Conservation (phyloP, 1,140 invertebrate genomes). For the Heterodera schachtii region DNA sequence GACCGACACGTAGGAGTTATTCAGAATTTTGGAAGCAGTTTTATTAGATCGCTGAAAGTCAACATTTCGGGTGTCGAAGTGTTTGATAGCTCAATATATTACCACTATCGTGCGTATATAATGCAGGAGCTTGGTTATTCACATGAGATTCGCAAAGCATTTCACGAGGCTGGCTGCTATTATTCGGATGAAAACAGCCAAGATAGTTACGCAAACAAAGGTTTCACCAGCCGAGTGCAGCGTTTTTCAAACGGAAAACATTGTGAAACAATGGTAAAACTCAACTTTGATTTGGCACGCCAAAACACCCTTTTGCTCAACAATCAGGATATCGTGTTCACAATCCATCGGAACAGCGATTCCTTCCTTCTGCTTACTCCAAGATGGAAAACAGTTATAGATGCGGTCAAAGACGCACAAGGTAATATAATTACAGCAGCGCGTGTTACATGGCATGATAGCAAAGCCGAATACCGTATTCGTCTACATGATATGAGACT, state of each 20-base stretch:
- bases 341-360: conserved; percentile 24
- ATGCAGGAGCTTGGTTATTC: background rate
- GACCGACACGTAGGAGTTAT: background rate
- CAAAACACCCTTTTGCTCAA: conserved; percentile 24
- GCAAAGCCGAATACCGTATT: conserved; percentile 22
- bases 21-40: conserved; percentile 8
- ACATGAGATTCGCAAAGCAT: background rate
- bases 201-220: background rate
- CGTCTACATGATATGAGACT: conserved; percentile 26
- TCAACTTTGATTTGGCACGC: conserved; percentile 39
- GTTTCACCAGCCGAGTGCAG: background rate
- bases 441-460: background rate
- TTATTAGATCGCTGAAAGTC: background rate
- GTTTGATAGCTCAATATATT: conserved; percentile 5
- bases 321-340: conserved; percentile 33
- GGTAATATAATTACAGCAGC: background rate
- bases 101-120: background rate
- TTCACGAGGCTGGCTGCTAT: conserved; percentile 16
- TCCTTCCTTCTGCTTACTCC: conserved; percentile 27
- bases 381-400: background rate
- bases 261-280: conserved; percentile 3
- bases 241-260: background rate
- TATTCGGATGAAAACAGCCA: background rate
- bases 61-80: background rate
- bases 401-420: background rate